Evolutionary conservation across 2,797 vertebrate species (phyloP).

Genomic region (Danio aesculapii): DNA sequence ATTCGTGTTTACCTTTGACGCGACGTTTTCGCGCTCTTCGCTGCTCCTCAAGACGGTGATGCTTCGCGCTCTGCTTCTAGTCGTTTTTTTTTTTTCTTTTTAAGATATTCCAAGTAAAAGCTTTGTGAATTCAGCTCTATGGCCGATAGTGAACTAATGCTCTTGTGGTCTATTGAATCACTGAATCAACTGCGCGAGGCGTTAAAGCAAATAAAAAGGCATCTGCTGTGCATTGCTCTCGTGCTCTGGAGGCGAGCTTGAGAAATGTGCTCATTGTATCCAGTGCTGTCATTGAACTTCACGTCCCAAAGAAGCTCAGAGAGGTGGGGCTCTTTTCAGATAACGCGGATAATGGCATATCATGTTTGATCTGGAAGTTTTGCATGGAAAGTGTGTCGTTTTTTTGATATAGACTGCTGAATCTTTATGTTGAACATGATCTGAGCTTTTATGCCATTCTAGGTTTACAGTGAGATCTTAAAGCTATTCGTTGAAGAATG

Average conservation of each 20-base stretch:
- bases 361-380: conserved; percentile 30
- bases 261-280: conserved; percentile 52
- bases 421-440: background rate
- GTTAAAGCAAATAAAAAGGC: conserved; percentile 9
- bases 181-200: conserved; percentile 40
- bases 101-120: conserved; percentile 25
- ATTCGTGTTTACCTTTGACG: background rate
- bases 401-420: background rate
- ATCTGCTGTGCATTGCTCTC: conserved; percentile 31
- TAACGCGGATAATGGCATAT: conserved; percentile 45
- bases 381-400: background rate
- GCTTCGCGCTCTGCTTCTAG: conserved; percentile 20
- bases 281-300: conserved; percentile 53
- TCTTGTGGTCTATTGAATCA: conserved; percentile 64
- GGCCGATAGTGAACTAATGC: conserved; percentile 19
- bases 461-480: background rate
- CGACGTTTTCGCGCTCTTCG: conserved; percentile 15
- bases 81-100: background rate
- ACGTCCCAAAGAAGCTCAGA: conserved; percentile 45
- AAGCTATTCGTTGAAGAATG: background rate
- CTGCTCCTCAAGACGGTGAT: background rate
- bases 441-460: background rate
- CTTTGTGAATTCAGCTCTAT: conserved; percentile 6
- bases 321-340: conserved; percentile 51
- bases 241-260: conserved; percentile 46